phyloP scores from a whole-genome alignment of 2,888 invertebrate species.

The Agriopis marginaria region DNA sequence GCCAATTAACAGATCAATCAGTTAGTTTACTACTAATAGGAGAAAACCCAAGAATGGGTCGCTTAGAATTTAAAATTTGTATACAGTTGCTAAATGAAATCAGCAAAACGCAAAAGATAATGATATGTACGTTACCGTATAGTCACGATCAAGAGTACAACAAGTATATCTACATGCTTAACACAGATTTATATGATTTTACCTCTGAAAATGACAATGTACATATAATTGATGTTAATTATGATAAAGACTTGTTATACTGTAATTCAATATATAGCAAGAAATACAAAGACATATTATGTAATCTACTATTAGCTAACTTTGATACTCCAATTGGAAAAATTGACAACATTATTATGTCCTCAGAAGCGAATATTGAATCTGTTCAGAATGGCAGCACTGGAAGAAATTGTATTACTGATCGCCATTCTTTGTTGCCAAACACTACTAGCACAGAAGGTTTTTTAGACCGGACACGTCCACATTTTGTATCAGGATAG shows the following conservation, averaged over 20 bases:
- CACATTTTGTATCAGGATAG: constrained; percentile 1
- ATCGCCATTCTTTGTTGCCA: neutral
- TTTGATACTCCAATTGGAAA: neutral
- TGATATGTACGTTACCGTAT: constrained; percentile 1
- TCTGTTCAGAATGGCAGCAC: neutral
- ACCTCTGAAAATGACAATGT: constrained; percentile 1
- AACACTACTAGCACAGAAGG: neutral
- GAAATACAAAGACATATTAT: neutral
- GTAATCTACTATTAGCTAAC: neutral
- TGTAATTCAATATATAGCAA: constrained; percentile 10
- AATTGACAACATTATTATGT: neutral
- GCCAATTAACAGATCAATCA: neutral
- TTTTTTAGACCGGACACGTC: constrained; percentile 2
- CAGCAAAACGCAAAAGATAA: neutral
- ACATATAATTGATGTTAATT: neutral
- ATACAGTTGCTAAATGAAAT: constrained; percentile 7
- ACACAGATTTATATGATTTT: constrained; percentile 1
- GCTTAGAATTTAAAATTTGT: constrained; percentile 12
- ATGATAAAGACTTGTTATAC: neutral
- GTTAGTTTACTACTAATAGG: neutral
- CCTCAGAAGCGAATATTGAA: neutral
- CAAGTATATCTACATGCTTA: constrained; percentile 1
- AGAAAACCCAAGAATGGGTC: constrained; percentile 4
- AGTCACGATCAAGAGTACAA: neutral
- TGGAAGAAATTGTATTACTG: neutral